These are phyloP conservation scores for Malurus melanocephalus DNA, from an alignment of 2,113 vertebrate species.

Conservation along the genomic window DNA sequence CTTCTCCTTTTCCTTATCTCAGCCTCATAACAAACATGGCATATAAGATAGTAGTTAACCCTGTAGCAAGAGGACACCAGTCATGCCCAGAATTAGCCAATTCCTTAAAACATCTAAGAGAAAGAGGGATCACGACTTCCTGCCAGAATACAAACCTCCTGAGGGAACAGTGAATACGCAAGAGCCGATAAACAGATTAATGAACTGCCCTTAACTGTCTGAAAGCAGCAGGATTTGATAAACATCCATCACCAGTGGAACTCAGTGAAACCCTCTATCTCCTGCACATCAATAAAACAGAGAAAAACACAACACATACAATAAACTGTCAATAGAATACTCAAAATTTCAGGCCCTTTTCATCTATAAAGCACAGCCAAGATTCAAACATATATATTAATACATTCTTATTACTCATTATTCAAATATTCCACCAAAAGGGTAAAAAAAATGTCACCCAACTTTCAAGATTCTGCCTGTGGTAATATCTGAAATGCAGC, in stretches of 20 bases:
- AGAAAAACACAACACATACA: background rate
- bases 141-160: background rate
- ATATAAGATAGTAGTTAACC: background rate
- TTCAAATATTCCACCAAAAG: background rate
- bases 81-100: background rate
- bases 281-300: background rate
- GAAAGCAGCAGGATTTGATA: background rate
- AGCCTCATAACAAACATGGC: background rate
- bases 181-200: background rate
- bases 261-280: background rate
- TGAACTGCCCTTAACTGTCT: background rate
- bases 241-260: background rate
- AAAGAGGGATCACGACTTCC: background rate
- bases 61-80: background rate
- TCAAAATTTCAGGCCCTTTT: background rate
- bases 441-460: background rate
- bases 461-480: background rate
- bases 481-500: background rate
- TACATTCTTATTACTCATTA: background rate
- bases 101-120: background rate
- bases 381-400: background rate
- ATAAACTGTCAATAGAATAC: background rate
- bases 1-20: background rate
- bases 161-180: accelerated
- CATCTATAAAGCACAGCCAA: background rate